phyloP scores from a whole-genome alignment of 1,140 invertebrate species.

The Drosophila tsacasi region DNA sequence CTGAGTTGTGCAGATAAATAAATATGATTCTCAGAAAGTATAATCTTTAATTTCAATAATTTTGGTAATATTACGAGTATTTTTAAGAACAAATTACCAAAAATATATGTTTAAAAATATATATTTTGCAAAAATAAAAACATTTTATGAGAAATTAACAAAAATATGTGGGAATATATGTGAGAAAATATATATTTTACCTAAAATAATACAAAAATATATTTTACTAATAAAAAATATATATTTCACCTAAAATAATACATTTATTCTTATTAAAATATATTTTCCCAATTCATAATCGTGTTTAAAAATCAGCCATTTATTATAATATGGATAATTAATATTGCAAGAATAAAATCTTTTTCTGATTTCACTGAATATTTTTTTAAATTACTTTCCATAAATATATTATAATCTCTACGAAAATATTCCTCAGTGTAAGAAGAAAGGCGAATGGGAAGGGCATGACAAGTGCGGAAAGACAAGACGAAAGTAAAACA shows the following conservation, averaged over 20 bases:
- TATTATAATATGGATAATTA: neutral
- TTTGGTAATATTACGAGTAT: neutral
- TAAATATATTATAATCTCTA: neutral
- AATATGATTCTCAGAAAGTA: neutral
- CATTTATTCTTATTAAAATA: neutral
- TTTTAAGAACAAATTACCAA: neutral
- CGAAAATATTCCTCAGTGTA: slow-evolving; percentile 2
- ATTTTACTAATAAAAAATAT: too few species aligned
- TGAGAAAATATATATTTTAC: neutral
- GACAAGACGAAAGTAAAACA: slow-evolving; percentile 54
- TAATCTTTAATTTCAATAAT: neutral
- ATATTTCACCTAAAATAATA: neutral
- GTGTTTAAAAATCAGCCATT: too few species aligned
- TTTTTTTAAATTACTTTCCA: too few species aligned
- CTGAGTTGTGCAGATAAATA: neutral
- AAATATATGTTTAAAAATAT: neutral
- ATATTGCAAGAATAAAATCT: neutral
- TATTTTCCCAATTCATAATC: neutral
- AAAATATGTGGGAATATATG: neutral
- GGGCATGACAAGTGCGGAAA: slow-evolving; percentile 36
- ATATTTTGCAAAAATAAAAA: neutral
- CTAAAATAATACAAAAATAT: too few species aligned
- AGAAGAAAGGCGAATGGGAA: neutral
- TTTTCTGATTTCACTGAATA: too few species aligned
- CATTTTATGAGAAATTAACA: neutral